Percentiles rank a stretch among this genome's conserved stretches.
Evolutionary conservation across 2,888 invertebrate species (phyloP).

Genomic region (Eurytoma californica): DNA sequence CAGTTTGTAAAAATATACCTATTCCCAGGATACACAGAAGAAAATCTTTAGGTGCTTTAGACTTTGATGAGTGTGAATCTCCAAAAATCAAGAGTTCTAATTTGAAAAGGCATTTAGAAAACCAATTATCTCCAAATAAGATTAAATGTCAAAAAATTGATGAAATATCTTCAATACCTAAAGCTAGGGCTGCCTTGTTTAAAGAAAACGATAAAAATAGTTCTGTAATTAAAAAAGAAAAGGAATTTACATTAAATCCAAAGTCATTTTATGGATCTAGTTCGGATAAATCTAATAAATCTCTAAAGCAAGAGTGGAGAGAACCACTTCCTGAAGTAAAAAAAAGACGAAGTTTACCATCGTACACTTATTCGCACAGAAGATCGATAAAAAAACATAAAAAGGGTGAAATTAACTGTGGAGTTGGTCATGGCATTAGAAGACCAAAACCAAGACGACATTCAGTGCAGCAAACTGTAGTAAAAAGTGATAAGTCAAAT

Average conservation of each 20-base stretch:
- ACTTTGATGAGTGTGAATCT: constrained; percentile 60
- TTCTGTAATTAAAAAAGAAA: constrained; percentile 45
- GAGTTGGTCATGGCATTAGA: constrained; percentile 80
- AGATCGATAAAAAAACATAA: constrained; percentile 71
- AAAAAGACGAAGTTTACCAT: constrained; percentile 56
- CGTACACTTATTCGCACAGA: constrained; percentile 54
- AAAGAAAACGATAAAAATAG: constrained; percentile 59
- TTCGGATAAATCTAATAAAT: constrained; percentile 35
- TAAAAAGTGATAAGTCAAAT: constrained; percentile 29
- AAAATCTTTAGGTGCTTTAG: constrained; percentile 62
- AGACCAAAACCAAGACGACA: constrained; percentile 77
- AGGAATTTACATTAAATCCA: constrained; percentile 62
- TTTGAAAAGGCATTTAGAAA: constrained; percentile 63
- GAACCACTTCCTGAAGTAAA: constrained; percentile 34
- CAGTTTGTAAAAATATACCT: constrained; percentile 62
- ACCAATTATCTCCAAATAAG: constrained; percentile 50
- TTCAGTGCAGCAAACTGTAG: background rate
- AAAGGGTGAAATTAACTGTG: constrained; percentile 81
- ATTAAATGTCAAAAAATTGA: constrained; percentile 64
- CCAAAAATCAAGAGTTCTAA: constrained; percentile 60
- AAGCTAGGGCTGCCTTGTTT: constrained; percentile 69
- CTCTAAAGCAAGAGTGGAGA: constrained; percentile 41
- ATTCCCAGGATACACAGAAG: constrained; percentile 67
- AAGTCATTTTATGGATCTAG: constrained; percentile 67
- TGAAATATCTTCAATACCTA: constrained; percentile 60